Conservation (phyloP, 2,797 vertebrate species). For the Miichthys miiuy region DNA sequence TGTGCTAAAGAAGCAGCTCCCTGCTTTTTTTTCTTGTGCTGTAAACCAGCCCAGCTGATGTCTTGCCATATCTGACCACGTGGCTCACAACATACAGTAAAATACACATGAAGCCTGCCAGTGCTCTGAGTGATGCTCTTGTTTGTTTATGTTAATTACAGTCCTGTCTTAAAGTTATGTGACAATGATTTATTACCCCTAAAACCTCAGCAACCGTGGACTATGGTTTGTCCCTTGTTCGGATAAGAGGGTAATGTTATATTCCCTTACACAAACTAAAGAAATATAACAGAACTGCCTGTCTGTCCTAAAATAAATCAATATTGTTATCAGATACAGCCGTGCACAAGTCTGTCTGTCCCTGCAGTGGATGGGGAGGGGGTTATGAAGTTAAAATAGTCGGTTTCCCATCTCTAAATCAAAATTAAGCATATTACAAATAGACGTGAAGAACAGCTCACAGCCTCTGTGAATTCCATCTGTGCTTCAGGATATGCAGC, state of each 20-base stretch:
- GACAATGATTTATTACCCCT: constrained; percentile 25
- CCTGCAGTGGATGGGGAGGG: no score
- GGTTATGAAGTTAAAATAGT: no score
- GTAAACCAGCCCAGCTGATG: neutral
- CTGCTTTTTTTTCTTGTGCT: neutral
- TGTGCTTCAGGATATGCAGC: neutral
- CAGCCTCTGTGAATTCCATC: no score
- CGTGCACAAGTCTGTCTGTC: no score
- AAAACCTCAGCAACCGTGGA: neutral
- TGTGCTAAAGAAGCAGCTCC: neutral
- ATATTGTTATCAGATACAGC: no score
- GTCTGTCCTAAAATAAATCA: neutral
- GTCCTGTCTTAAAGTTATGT: constrained; percentile 18
- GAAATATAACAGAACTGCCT: neutral
- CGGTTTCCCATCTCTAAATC: no score
- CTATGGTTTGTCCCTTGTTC: neutral
- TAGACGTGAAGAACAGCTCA: no score
- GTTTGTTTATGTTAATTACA: constrained; percentile 40
- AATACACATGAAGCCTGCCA: constrained; percentile 20
- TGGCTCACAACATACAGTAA: neutral
- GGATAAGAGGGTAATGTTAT: no score
- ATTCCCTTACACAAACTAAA: neutral
- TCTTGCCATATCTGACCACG: constrained; percentile 13
- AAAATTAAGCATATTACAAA: no score
- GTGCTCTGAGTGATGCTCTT: constrained; percentile 9